These are phyloP conservation scores for Neotoxoptera formosana DNA, from an alignment of 1,140 invertebrate genomes.

Conservation along the genomic window DNA sequence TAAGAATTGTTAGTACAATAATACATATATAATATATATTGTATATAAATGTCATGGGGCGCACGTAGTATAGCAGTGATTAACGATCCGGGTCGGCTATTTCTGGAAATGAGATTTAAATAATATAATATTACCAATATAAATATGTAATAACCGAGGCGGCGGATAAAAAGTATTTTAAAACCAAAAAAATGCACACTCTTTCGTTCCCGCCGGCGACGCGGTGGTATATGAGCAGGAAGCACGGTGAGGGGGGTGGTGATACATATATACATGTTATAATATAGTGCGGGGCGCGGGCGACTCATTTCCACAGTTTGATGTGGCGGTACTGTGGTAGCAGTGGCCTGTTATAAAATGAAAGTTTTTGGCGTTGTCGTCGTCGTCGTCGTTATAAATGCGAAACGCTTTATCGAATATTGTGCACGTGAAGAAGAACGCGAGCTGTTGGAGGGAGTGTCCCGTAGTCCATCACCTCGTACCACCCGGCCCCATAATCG, in stretches of 20 bases:
- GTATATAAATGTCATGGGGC: neutral
- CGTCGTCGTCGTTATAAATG: conserved; percentile 24
- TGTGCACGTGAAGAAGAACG: neutral
- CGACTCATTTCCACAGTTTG: neutral
- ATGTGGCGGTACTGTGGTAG: neutral
- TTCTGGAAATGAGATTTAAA: neutral
- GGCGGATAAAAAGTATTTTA: neutral
- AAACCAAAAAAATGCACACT: neutral
- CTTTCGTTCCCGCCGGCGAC: neutral
- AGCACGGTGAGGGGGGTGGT: neutral
- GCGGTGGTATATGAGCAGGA: neutral
- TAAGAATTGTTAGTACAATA: neutral
- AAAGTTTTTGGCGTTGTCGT: conserved; percentile 39
- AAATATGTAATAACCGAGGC: neutral
- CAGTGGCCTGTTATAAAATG: conserved; percentile 27
- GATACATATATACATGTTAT: neutral
- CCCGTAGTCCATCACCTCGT: conserved; percentile 15
- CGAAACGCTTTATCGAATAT: conserved; percentile 52
- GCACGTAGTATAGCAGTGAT: neutral
- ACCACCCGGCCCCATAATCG: neutral
- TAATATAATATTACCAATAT: neutral
- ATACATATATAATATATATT: neutral
- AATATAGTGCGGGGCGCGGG: neutral
- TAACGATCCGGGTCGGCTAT: neutral
- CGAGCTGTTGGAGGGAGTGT: neutral